Percentiles rank a stretch among this genome's conserved stretches.
These are phyloP conservation scores for Smutsia gigantea DNA, from an alignment of 2,797 vertebrate species.

Conservation along the genomic window DNA sequence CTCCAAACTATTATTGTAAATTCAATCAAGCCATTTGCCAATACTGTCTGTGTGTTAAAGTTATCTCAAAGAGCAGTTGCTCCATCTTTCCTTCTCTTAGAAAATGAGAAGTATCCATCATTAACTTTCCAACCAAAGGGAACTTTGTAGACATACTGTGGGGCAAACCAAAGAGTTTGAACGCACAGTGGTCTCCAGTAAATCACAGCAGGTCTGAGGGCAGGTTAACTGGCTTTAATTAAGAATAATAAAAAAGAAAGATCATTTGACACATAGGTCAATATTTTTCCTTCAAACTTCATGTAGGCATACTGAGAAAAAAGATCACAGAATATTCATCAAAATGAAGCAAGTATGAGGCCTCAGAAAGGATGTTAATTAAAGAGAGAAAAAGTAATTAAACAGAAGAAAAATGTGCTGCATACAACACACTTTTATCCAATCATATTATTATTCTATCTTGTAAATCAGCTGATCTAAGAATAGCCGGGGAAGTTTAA, in stretches of 20 bases:
- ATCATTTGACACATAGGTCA: slow-evolving; percentile 74
- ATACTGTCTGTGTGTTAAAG: not conserved
- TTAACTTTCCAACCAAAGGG: slow-evolving; percentile 77
- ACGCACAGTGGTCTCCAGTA: slow-evolving; percentile 63
- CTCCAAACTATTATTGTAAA: slow-evolving; percentile 59
- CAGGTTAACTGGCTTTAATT: slow-evolving; percentile 84
- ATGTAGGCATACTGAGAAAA: slow-evolving; percentile 7
- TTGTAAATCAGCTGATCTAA: slow-evolving; percentile 25
- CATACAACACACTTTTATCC: not conserved
- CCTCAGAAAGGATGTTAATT: slow-evolving; percentile 81
- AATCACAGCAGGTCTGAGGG: slow-evolving; percentile 69
- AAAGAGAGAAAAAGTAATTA: slow-evolving; percentile 80
- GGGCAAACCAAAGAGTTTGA: slow-evolving; percentile 62
- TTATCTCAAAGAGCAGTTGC: slow-evolving; percentile 51
- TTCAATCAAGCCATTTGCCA: slow-evolving; percentile 29
- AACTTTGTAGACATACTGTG: slow-evolving; percentile 71
- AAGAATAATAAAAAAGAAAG: slow-evolving; percentile 69
- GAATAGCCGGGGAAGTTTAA: not conserved
- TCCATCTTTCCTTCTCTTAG: slow-evolving; percentile 66
- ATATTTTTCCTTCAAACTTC: slow-evolving; percentile 76
- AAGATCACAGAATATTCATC: slow-evolving; percentile 77
- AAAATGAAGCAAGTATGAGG: slow-evolving; percentile 69
- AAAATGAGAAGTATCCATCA: slow-evolving; percentile 72
- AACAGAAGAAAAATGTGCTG: slow-evolving; percentile 62
- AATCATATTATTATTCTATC: slow-evolving; percentile 36